Conservation (phyloP, 1,140 invertebrate species). For the Cylas formicarius region DNA sequence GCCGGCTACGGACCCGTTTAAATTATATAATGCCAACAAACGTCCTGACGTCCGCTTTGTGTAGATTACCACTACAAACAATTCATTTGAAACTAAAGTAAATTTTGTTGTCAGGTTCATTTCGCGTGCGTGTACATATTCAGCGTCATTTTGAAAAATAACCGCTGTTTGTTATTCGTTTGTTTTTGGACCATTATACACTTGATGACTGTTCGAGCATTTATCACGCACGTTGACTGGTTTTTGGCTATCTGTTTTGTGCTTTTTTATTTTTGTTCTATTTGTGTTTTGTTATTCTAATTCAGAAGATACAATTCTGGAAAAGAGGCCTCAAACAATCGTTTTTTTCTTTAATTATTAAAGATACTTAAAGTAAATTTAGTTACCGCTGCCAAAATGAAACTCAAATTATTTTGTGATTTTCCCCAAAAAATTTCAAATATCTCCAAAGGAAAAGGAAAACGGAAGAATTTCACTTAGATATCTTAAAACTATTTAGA, state of each 20-base stretch:
- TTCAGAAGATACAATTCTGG: too few relatives aligned
- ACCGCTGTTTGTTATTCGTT: constrained; percentile 11
- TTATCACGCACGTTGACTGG: constrained; percentile 6
- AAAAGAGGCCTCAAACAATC: too few relatives aligned
- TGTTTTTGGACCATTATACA: constrained; percentile 11
- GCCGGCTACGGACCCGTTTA: constrained; percentile 14
- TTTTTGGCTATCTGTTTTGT: too few relatives aligned
- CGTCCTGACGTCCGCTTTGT: constrained; percentile 11
- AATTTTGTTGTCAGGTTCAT: constrained; percentile 18
- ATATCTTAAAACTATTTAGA: too few relatives aligned
- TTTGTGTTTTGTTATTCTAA: too few relatives aligned
- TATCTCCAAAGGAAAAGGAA: background rate
- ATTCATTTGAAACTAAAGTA: constrained; percentile 28
- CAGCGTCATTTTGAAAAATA: constrained; percentile 27
- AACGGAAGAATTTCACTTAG: background rate
- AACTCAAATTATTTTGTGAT: too few relatives aligned
- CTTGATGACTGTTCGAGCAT: constrained; percentile 8
- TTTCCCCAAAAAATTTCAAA: constrained; percentile 7
- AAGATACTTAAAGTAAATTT: background rate
- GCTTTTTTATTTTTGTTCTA: too few relatives aligned
- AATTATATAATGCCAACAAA: constrained; percentile 22
- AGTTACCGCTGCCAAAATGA: constrained; percentile 1
- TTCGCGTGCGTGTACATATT: constrained; percentile 18
- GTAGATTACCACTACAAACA: constrained; percentile 27
- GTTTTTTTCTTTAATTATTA: background rate